These are phyloP conservation scores for Hassar affinis DNA, from an alignment of 2,113 vertebrate genomes.

Conservation along the genomic window DNA sequence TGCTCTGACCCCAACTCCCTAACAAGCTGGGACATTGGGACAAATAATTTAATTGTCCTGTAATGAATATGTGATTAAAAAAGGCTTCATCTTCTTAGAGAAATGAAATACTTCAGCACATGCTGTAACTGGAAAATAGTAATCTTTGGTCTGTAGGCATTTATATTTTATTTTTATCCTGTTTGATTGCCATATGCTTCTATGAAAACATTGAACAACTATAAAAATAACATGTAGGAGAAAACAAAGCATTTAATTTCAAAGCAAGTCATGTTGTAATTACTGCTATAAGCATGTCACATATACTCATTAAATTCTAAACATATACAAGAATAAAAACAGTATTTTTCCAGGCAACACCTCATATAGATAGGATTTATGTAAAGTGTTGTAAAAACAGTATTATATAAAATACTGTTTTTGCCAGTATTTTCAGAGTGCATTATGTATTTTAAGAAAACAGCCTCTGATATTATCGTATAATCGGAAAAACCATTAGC, in stretches of 20 bases:
- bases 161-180: not conserved
- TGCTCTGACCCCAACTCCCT: no score
- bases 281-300: not conserved
- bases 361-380: not conserved
- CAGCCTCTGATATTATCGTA: not conserved
- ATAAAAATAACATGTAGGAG: not conserved
- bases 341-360: not conserved
- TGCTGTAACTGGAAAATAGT: not conserved
- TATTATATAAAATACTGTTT: not conserved
- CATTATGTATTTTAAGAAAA: slow-evolving; percentile 5
- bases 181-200: not conserved
- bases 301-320: not conserved
- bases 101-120: not conserved
- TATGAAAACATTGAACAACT: not conserved
- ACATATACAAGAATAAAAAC: no score
- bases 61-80: no score
- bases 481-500: slow-evolving; percentile 28
- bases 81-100: not conserved
- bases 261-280: not conserved
- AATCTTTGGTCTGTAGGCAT: not conserved
- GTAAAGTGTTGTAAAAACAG: not conserved
- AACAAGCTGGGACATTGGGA: not conserved
- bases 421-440: not conserved
- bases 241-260: not conserved
- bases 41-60: no score